These are phyloP conservation scores for Yponomeuta sedellus DNA, from an alignment of 2,888 invertebrate species.

Conservation along the genomic window DNA sequence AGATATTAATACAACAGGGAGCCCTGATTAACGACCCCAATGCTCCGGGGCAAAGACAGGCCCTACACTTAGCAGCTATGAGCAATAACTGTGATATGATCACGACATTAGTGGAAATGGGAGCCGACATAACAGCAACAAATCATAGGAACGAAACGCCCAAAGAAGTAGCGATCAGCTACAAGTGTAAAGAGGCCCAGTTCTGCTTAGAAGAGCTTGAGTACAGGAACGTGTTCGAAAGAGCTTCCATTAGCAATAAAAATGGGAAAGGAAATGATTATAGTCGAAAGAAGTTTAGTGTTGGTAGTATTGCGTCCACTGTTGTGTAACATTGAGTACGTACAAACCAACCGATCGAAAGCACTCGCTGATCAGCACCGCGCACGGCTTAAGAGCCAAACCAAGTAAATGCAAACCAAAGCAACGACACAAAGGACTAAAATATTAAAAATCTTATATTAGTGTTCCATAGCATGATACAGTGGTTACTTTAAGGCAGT, in stretches of 20 bases:
- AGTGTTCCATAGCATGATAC: no score
- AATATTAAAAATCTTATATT: no score
- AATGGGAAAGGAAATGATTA: slow-evolving; percentile 15
- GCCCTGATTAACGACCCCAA: slow-evolving; percentile 49
- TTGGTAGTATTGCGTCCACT: no score
- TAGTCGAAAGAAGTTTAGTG: no score
- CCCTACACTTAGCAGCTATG: slow-evolving; percentile 71
- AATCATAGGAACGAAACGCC: slow-evolving; percentile 60
- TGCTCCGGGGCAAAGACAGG: slow-evolving; percentile 59
- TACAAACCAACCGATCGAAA: no score
- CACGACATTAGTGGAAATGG: slow-evolving; percentile 43
- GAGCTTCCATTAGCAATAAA: slow-evolving; percentile 12
- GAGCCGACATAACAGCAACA: slow-evolving; percentile 42
- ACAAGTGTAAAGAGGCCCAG: slow-evolving; percentile 43
- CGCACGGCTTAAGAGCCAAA: no score
- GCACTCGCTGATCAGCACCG: no score
- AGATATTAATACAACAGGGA: slow-evolving; percentile 49
- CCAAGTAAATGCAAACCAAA: no score
- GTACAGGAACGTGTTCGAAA: slow-evolving; percentile 14
- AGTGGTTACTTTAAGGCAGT: no score
- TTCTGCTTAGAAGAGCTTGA: slow-evolving; percentile 34
- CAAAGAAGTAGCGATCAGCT: slow-evolving; percentile 49
- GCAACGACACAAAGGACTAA: no score
- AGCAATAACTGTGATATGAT: slow-evolving; percentile 57
- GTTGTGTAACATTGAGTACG: no score